Conservation (phyloP, 2,888 invertebrate species). For the Drosophila rubida region DNA sequence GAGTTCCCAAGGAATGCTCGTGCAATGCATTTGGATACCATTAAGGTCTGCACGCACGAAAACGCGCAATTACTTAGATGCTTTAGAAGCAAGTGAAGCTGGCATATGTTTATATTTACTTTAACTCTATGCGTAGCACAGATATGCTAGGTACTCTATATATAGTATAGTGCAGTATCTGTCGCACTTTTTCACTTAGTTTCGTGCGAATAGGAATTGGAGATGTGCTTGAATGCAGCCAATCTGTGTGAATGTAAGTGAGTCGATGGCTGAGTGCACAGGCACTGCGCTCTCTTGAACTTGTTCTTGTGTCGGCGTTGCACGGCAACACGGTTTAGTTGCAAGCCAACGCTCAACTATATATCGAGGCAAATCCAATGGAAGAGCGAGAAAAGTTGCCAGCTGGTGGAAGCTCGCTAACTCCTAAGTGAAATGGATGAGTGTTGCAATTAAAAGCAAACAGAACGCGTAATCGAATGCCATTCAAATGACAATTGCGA, state of each 20-base stretch:
- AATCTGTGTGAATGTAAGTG: conserved; percentile 41
- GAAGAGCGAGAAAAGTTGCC: conserved; percentile 12
- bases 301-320: conserved; percentile 14
- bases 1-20: neutral
- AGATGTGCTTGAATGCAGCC: conserved; percentile 51
- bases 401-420: neutral
- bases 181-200: conserved; percentile 19
- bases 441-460: conserved; percentile 69
- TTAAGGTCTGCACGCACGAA: conserved; percentile 32
- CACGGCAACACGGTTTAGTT: neutral
- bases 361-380: conserved; percentile 13
- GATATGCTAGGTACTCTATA: too few relatives aligned
- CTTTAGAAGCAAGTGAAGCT: conserved; percentile 30
- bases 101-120: conserved; percentile 16
- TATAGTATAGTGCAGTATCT: conserved; percentile 1
- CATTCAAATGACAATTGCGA: conserved; percentile 52
- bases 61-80: conserved; percentile 28
- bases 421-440: conserved; percentile 57
- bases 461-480: conserved; percentile 73
- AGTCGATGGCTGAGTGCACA: conserved; percentile 47
- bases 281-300: conserved; percentile 25
- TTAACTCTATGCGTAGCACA: conserved; percentile 6
- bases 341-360: neutral
- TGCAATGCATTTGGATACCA: neutral
- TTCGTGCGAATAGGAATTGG: conserved; percentile 27